Evolutionary conservation across 2,113 vertebrate genomes (phyloP).

Genomic region (Polypterus bichir): DNA sequence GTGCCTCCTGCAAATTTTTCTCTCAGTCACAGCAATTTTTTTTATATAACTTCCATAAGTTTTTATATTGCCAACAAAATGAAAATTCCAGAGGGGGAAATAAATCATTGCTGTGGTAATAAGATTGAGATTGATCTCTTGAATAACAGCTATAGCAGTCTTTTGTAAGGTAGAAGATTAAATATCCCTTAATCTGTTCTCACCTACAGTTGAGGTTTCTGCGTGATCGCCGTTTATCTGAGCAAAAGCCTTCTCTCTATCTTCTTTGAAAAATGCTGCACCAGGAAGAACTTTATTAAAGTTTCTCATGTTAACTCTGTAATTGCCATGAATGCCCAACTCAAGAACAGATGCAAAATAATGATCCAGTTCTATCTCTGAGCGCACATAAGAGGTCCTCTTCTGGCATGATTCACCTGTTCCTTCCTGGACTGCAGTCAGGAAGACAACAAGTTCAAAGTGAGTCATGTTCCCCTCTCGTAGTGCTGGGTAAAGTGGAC

Average conservation of each 20-base stretch:
- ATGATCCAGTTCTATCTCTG: constrained; percentile 76
- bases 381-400: constrained; percentile 83
- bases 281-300: constrained; percentile 67
- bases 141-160: too few species aligned
- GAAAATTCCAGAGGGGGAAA: too few species aligned
- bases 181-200: constrained; percentile 32
- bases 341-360: constrained; percentile 60
- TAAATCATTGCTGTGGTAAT: too few species aligned
- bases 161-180: constrained; percentile 11
- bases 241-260: constrained; percentile 71
- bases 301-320: constrained; percentile 71
- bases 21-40: too few species aligned
- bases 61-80: too few species aligned
- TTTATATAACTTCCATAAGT: too few species aligned
- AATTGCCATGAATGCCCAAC: constrained; percentile 61
- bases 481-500: constrained; percentile 67
- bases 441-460: constrained; percentile 82
- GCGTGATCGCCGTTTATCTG: constrained; percentile 69
- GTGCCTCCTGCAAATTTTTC: too few species aligned
- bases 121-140: too few species aligned
- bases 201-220: constrained; percentile 30
- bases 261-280: constrained; percentile 48
- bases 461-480: constrained; percentile 53
- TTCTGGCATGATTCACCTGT: constrained; percentile 85
- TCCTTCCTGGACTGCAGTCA: constrained; percentile 81